phyloP scores from a whole-genome alignment of 2,797 vertebrate genomes.

The Chloroceryle inda region DNA sequence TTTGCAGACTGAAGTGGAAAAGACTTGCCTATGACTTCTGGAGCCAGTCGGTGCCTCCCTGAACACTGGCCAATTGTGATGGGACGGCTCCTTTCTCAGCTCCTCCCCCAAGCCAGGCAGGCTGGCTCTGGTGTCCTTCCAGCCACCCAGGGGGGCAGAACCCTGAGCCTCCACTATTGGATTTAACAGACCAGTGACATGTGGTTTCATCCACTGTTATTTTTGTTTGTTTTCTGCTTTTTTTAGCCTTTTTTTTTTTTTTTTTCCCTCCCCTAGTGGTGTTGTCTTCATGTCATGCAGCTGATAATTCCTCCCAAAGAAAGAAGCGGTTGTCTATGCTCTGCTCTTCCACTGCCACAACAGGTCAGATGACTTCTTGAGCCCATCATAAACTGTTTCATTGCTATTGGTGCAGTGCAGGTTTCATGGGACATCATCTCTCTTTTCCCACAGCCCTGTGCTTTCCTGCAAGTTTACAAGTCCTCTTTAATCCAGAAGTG shows the following conservation, averaged over 20 bases:
- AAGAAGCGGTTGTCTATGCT: neutral
- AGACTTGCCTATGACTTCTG: neutral
- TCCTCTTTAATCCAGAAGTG: neutral
- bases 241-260: neutral
- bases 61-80: neutral
- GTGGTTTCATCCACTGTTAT: neutral
- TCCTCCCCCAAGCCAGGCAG: neutral
- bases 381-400: neutral
- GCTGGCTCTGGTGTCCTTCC: neutral
- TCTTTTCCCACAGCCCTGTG: neutral
- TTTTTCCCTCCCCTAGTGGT: accelerated
- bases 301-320: constrained; percentile 13
- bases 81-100: neutral
- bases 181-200: neutral
- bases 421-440: neutral
- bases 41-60: neutral
- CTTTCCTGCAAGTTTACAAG: neutral
- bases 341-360: neutral
- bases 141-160: neutral
- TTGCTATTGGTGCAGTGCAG: neutral
- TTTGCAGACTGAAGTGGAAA: neutral
- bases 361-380: neutral
- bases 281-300: neutral
- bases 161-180: neutral
- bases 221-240: too few relatives aligned